phyloP scores from a whole-genome alignment of 1,140 invertebrate genomes.

The Catajapyx aquilonaris region DNA sequence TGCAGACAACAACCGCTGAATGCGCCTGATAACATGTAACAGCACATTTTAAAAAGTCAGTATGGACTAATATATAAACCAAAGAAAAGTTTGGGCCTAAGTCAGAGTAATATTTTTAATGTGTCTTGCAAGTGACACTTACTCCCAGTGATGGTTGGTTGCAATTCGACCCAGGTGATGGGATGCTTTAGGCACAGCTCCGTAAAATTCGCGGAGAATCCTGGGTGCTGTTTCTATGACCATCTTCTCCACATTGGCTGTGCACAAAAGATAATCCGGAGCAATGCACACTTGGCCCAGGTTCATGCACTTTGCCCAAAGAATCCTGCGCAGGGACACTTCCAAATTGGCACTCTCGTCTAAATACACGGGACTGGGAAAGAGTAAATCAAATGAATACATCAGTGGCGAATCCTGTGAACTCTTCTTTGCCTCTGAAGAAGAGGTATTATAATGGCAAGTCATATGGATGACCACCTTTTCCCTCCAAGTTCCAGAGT shows the following conservation, averaged over 20 bases:
- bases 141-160: conserved; percentile 24
- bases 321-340: conserved; percentile 18
- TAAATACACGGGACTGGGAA: conserved; percentile 17
- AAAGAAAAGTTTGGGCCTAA: no score
- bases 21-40: no score
- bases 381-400: no score
- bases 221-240: conserved; percentile 16
- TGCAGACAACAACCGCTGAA: no score
- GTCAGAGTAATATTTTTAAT: no score
- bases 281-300: conserved; percentile 36
- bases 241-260: conserved; percentile 15
- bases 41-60: no score
- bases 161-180: conserved; percentile 26
- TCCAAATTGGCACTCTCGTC: conserved; percentile 15
- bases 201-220: conserved; percentile 21
- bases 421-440: no score
- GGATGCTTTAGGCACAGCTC: conserved; percentile 18
- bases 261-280: conserved; percentile 35
- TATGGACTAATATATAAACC: no score
- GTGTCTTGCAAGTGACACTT: no score
- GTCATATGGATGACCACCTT: no score
- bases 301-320: conserved; percentile 36
- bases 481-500: conserved; percentile 92
- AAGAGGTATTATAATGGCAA: no score
- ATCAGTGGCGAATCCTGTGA: no score